Evolutionary conservation across 2,888 invertebrate genomes (phyloP).

Genomic region (Didymodactylos carnosus): DNA sequence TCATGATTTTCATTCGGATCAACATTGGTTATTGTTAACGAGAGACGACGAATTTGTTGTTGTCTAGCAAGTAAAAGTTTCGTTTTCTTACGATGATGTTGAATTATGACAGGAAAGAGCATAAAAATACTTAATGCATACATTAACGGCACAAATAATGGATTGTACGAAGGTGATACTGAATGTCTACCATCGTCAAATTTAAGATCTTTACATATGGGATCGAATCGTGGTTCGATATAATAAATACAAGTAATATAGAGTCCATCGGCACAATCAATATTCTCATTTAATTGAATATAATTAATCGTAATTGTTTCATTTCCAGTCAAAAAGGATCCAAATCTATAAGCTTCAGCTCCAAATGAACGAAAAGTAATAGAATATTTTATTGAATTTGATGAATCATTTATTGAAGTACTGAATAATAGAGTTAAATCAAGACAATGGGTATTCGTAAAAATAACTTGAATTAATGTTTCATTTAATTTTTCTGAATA

Average conservation of each 20-base stretch:
- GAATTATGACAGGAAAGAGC: background rate
- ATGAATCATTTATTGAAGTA: too few species aligned
- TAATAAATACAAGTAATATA: background rate
- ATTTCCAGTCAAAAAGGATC: background rate
- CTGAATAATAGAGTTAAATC: too few species aligned
- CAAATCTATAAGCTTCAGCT: background rate
- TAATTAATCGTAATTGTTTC: too few species aligned
- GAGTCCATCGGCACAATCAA: too few species aligned
- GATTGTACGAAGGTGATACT: background rate
- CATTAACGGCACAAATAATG: background rate
- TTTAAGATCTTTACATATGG: background rate
- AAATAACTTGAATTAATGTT: too few species aligned
- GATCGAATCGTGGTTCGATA: background rate
- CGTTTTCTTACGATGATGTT: background rate
- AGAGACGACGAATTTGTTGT: background rate
- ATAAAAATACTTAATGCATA: background rate
- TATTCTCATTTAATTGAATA: too few species aligned
- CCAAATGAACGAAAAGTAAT: background rate
- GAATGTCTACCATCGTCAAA: background rate
- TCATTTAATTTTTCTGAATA: too few species aligned
- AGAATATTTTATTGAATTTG: too few species aligned
- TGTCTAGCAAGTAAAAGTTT: background rate
- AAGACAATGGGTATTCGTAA: too few species aligned
- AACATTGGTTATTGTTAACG: background rate
- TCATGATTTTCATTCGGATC: background rate